Evolutionary conservation across 35 echinoderm and acorn worm genomes (phyloP).

Genomic region (Holothuria glaberrima): DNA sequence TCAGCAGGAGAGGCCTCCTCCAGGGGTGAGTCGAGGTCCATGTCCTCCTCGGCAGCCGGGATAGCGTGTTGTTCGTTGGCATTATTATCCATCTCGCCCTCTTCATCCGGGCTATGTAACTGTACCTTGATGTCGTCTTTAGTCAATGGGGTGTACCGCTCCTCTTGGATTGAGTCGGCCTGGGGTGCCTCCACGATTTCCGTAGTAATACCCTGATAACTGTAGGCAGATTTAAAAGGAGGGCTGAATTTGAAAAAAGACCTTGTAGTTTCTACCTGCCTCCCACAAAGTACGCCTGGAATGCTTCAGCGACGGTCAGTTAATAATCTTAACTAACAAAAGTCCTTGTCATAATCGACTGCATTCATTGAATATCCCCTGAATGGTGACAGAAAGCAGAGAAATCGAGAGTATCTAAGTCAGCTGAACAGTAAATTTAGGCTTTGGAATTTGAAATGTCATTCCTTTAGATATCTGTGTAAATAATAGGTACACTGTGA

Average conservation of each 20-base stretch:
- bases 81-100: slow-evolving; percentile 59
- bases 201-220: slow-evolving; percentile 56
- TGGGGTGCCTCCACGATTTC: slow-evolving; percentile 49
- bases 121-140: slow-evolving; percentile 55
- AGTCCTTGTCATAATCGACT: too few relatives aligned
- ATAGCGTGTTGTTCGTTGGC: slow-evolving; percentile 46
- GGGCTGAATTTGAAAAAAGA: too few relatives aligned
- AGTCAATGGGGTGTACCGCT: slow-evolving; percentile 39
- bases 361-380: too few relatives aligned
- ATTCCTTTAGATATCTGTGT: too few relatives aligned
- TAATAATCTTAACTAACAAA: too few relatives aligned
- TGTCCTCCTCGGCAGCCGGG: slow-evolving; percentile 43
- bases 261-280: too few relatives aligned
- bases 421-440: too few relatives aligned
- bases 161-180: slow-evolving; percentile 49
- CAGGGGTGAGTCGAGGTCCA: slow-evolving; percentile 33
- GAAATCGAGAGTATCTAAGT: too few relatives aligned
- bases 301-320: too few relatives aligned
- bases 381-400: too few relatives aligned
- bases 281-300: too few relatives aligned
- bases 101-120: slow-evolving; percentile 49
- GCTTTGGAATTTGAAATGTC: too few relatives aligned
- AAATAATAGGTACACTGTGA: not conserved
- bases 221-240: slow-evolving; percentile 16
- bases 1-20: slow-evolving; percentile 25